Evolutionary conservation across 1,140 invertebrate genomes (phyloP).

Genomic region (Brevipalpus yothersi): DNA sequence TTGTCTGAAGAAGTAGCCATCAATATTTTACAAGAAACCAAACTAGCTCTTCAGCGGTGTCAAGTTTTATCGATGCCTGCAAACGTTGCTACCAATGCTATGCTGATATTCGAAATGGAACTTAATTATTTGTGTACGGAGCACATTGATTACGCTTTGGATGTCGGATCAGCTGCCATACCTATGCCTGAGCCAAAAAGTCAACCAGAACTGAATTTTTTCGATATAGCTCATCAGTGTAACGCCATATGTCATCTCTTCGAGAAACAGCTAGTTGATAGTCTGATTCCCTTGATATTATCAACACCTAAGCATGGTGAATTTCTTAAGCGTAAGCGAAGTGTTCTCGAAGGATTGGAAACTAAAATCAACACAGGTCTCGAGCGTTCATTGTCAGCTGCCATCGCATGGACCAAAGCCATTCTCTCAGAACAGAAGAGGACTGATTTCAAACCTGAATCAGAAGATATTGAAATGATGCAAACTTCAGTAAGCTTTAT

Average conservation of each 20-base stretch:
- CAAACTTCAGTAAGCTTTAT: conserved; percentile 15
- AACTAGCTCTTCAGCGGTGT: conserved; percentile 67
- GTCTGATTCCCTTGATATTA: conserved; percentile 62
- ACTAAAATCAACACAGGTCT: conserved; percentile 61
- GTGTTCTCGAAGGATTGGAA: conserved; percentile 64
- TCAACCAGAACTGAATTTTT: conserved; percentile 72
- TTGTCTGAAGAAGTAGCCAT: conserved; percentile 88
- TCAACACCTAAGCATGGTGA: conserved; percentile 65
- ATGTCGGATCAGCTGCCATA: conserved; percentile 60
- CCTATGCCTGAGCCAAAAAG: conserved; percentile 61
- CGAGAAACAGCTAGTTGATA: conserved; percentile 79
- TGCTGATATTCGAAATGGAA: conserved; percentile 60
- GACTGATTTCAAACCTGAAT: conserved; percentile 80
- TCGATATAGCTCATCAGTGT: conserved; percentile 75
- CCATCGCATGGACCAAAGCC: conserved; percentile 70
- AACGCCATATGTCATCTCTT: conserved; percentile 85
- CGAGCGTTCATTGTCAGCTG: conserved; percentile 56
- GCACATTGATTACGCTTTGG: conserved; percentile 86
- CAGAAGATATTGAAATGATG: conserved; percentile 22
- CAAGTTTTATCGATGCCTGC: conserved; percentile 52
- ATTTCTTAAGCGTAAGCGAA: conserved; percentile 62
- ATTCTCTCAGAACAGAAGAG: conserved; percentile 84
- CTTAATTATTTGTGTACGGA: conserved; percentile 64
- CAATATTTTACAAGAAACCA: conserved; percentile 67
- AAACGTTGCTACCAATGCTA: conserved; percentile 52